Evolutionary conservation across 2,797 vertebrate genomes (phyloP).

Genomic region (Sebastes glaucus): DNA sequence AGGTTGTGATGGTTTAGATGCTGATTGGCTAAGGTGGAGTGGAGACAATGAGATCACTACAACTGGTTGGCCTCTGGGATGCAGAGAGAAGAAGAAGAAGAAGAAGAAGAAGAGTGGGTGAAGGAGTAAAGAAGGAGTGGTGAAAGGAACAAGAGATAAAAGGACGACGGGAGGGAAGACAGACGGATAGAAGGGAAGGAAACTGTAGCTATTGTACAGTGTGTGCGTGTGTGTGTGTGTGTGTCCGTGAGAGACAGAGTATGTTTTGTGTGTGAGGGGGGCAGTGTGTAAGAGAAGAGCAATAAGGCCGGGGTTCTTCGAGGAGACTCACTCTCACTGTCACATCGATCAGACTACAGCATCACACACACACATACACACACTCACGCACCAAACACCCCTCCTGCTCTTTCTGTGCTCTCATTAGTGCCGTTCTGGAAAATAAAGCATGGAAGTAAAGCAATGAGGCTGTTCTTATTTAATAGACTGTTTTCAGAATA

Average conservation of each 20-base stretch:
- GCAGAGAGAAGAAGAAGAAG: not conserved
- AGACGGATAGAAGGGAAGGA: conserved; percentile 24
- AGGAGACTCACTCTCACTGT: conserved; percentile 69
- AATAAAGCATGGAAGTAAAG: conserved; percentile 15
- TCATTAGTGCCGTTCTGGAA: conserved; percentile 22
- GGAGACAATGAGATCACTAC: conserved; percentile 20
- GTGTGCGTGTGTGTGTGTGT: conserved; percentile 8
- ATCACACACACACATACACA: conserved; percentile 31
- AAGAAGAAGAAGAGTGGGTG: not conserved
- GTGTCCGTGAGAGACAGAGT: conserved; percentile 34
- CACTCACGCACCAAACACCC: conserved; percentile 39
- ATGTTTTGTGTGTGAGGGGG: conserved; percentile 36
- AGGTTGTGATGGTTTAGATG: not conserved
- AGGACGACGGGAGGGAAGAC: not conserved
- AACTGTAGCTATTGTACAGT: conserved; percentile 20
- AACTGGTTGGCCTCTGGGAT: conserved; percentile 8
- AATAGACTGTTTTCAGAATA: not conserved
- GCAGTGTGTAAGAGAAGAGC: conserved; percentile 49
- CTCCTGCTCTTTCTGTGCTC: conserved; percentile 36
- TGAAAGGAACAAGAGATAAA: conserved; percentile 27
- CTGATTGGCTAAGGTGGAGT: not conserved
- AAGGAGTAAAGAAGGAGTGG: not conserved
- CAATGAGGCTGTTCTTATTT: not conserved
- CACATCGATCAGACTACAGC: conserved; percentile 70
- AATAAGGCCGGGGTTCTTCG: conserved; percentile 57